Conservation (phyloP, 2,113 vertebrate genomes). For the Fregata magnificens region DNA sequence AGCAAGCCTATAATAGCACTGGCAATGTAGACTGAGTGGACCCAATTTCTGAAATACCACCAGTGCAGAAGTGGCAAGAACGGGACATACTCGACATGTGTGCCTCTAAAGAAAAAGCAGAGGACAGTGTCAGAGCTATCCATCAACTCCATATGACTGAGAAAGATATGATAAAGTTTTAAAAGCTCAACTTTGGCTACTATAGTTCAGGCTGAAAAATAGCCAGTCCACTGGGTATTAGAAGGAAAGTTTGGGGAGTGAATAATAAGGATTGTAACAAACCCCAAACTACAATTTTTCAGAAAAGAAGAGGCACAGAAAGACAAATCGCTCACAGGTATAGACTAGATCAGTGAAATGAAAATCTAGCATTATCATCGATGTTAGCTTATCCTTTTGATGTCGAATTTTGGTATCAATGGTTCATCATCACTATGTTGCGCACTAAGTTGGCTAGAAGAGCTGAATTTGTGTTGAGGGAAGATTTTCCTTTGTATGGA, state of each 20-base stretch:
- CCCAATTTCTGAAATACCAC: neutral
- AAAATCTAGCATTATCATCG: neutral
- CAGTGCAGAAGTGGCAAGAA: neutral
- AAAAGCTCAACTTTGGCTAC: neutral
- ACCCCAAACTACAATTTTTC: neutral
- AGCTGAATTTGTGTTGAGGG: neutral
- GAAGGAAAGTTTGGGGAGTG: neutral
- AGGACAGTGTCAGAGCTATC: neutral
- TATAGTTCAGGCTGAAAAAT: neutral
- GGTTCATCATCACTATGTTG: neutral
- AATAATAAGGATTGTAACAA: neutral
- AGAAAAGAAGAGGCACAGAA: neutral
- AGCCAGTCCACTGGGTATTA: neutral
- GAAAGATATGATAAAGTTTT: neutral
- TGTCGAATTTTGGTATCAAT: neutral
- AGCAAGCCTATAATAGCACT: neutral
- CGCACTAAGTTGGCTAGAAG: neutral
- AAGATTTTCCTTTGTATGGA: neutral
- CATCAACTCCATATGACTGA: neutral
- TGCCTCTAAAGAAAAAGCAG: neutral
- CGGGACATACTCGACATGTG: fast-evolving
- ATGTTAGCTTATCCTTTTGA: neutral
- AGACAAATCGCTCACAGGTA: neutral
- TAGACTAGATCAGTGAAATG: neutral
- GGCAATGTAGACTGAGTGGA: neutral